These are phyloP conservation scores for Euspilapteryx auroguttella DNA, from an alignment of 2,888 invertebrate genomes.

Conservation along the genomic window DNA sequence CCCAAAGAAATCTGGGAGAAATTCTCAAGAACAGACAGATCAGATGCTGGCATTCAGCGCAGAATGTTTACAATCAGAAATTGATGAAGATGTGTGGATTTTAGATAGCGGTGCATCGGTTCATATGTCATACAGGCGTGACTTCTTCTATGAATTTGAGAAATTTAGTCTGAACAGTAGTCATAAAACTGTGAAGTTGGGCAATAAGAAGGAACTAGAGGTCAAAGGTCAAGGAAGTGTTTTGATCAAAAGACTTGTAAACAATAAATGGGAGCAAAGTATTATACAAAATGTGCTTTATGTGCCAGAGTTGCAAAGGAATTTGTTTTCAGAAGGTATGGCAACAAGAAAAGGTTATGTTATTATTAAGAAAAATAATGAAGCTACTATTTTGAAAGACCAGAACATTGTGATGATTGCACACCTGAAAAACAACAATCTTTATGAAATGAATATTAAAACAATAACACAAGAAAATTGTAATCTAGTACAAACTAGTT, in stretches of 20 bases:
- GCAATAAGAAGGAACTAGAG: slow-evolving; percentile 11
- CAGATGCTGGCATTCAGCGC: slow-evolving; percentile 5
- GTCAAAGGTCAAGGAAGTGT: slow-evolving; percentile 12
- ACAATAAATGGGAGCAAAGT: slow-evolving; percentile 11
- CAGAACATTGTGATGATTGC: slow-evolving; percentile 7
- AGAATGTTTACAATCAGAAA: slow-evolving; percentile 1
- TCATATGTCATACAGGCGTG: slow-evolving; percentile 11
- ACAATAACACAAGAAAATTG: slow-evolving; percentile 4
- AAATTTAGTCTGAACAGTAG: slow-evolving; percentile 5
- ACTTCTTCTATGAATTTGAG: slow-evolving; percentile 9
- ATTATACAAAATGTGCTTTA: background rate
- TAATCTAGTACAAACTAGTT: slow-evolving; percentile 5
- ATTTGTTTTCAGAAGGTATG: slow-evolving; percentile 10
- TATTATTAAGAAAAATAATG: slow-evolving; percentile 11
- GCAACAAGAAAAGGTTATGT: slow-evolving; percentile 11
- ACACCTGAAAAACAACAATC: slow-evolving; percentile 7
- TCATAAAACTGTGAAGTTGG: slow-evolving; percentile 10
- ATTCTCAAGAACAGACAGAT: slow-evolving; percentile 7
- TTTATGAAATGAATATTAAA: slow-evolving; percentile 10
- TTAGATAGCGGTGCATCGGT: slow-evolving; percentile 13
- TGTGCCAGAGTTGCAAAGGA: slow-evolving; percentile 2
- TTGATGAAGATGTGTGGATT: slow-evolving; percentile 10
- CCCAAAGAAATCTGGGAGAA: slow-evolving; percentile 7
- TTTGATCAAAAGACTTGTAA: slow-evolving; percentile 11
- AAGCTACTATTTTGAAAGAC: slow-evolving; percentile 7